A percentile compares a stretch with the other conserved stretches of the same genome.
phyloP scores from a whole-genome alignment of 1,140 invertebrate genomes.

The Melipona quadrifasciata region DNA sequence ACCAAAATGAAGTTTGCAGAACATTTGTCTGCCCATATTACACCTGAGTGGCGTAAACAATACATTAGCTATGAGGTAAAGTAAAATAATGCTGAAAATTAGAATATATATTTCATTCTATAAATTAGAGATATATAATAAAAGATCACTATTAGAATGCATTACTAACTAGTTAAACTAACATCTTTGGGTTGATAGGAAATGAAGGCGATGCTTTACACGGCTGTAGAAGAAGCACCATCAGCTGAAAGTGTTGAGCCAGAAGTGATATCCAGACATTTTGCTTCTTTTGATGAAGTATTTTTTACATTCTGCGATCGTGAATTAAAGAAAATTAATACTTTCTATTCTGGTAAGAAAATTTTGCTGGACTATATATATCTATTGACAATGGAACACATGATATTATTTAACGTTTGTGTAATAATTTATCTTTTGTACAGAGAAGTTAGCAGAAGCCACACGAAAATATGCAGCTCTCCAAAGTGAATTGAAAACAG shows the following conservation, averaged over 20 bases:
- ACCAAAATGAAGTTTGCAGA: slow-evolving; percentile 97
- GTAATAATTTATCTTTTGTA: slow-evolving; percentile 70
- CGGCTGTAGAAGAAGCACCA: slow-evolving; percentile 93
- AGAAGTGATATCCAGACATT: slow-evolving; percentile 93
- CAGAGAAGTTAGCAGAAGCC: slow-evolving; percentile 98
- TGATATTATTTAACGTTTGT: too few species aligned
- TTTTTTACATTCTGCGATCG: slow-evolving; percentile 98
- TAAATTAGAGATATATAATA: not conserved
- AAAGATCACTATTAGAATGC: slow-evolving; percentile 19
- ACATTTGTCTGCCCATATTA: slow-evolving; percentile 97
- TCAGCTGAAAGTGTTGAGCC: slow-evolving; percentile 93
- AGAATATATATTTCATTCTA: not conserved
- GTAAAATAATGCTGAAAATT: not conserved
- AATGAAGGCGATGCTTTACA: slow-evolving; percentile 96
- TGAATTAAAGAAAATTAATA: slow-evolving; percentile 97
- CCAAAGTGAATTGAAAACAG: slow-evolving; percentile 92
- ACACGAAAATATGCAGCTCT: slow-evolving; percentile 96
- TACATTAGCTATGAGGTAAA: slow-evolving; percentile 98
- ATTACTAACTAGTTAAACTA: slow-evolving; percentile 26
- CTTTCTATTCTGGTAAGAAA: slow-evolving; percentile 94
- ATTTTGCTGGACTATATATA: not conserved
- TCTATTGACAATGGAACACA: not conserved
- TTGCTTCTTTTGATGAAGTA: slow-evolving; percentile 97
- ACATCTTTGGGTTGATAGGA: slow-evolving; percentile 83
- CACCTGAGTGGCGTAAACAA: slow-evolving; percentile 99